Conservation (phyloP, 2,797 vertebrate species). For the Microhierax caerulescens region DNA sequence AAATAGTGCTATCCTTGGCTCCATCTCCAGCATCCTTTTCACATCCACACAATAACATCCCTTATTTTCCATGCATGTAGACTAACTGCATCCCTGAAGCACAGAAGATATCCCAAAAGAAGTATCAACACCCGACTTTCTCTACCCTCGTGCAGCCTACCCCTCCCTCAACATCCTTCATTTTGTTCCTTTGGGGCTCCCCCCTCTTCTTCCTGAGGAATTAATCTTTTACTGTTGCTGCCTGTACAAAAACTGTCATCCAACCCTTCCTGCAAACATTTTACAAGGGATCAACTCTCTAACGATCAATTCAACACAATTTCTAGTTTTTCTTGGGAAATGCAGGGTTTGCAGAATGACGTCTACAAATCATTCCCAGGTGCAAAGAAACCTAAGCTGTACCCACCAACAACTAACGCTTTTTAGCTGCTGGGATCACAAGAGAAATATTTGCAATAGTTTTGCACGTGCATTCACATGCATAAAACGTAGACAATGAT, state of each 20-base stretch:
- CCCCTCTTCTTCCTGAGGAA: neutral
- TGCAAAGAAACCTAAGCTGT: neutral
- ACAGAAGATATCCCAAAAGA: neutral
- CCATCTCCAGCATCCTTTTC: neutral
- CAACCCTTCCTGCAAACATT: neutral
- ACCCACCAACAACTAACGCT: neutral
- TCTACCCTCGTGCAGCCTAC: neutral
- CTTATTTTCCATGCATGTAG: neutral
- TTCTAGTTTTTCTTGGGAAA: neutral
- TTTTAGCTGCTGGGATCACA: neutral
- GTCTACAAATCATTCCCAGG: neutral
- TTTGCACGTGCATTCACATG: fast-evolving
- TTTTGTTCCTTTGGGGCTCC: neutral
- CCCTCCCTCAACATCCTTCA: neutral
- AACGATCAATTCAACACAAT: neutral
- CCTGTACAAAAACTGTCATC: neutral
- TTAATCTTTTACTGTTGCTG: neutral
- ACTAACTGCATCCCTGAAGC: neutral
- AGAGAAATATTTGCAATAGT: neutral
- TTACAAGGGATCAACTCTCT: neutral
- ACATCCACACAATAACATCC: neutral
- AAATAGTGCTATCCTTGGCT: neutral
- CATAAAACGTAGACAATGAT: neutral
- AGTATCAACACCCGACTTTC: neutral
- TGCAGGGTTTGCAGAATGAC: neutral